Evolutionary conservation across 1,140 invertebrate genomes (phyloP).

Genomic region (Papilio xuthus): DNA sequence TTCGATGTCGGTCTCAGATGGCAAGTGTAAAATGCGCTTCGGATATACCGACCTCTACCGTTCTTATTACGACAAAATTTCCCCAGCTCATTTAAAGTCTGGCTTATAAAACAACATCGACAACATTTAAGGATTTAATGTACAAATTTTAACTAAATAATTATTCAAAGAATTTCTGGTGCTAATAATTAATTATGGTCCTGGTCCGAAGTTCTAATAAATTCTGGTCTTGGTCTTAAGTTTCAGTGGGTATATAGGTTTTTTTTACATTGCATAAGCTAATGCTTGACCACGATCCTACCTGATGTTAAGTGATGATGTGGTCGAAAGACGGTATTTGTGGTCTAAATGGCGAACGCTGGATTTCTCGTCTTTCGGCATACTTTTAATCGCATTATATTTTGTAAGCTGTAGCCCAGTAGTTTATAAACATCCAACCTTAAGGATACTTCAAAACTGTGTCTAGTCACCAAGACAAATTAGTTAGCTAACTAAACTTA

Average conservation of each 20-base stretch:
- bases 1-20: slow-evolving; percentile 32
- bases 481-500: slow-evolving; percentile 6
- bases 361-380: not conserved
- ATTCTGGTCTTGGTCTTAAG: no score
- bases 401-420: not conserved
- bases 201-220: no score
- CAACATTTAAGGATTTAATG: no score
- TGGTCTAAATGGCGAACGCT: not conserved
- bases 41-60: not conserved
- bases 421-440: not conserved
- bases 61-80: not conserved
- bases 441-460: not conserved
- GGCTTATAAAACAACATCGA: no score
- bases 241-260: no score
- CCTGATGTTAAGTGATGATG: no score
- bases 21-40: slow-evolving; percentile 22
- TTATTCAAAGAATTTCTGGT: no score
- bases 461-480: not conserved
- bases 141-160: no score
- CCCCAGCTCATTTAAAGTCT: not conserved
- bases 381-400: not conserved
- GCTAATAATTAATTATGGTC: no score
- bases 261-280: no score
- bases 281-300: no score
- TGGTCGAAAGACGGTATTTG: no score